Evolutionary conservation across 2,113 vertebrate species (phyloP).

Genomic region (Ctenomys sociabilis): DNA sequence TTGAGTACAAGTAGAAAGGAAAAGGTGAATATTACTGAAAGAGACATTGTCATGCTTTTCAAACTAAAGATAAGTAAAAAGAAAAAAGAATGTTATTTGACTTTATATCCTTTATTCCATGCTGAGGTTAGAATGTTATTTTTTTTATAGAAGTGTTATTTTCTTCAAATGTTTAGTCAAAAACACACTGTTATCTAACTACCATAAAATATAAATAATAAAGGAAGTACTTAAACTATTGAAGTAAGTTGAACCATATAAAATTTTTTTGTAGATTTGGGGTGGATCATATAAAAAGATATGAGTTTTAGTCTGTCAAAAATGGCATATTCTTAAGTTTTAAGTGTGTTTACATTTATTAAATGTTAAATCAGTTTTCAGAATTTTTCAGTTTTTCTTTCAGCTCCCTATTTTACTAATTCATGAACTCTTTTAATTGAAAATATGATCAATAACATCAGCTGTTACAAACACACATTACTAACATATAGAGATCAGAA

Average conservation of each 20-base stretch:
- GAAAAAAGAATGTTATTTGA: slow-evolving; percentile 3
- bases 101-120: background rate
- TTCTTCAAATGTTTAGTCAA: slow-evolving; percentile 43
- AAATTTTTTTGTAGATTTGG: background rate
- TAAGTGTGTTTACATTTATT: background rate
- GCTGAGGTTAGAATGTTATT: background rate
- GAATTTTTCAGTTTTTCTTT: background rate
- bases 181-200: slow-evolving; percentile 45
- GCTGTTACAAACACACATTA: background rate
- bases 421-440: slow-evolving; percentile 11
- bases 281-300: background rate
- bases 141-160: slow-evolving; percentile 9
- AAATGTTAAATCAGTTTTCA: slow-evolving; percentile 26
- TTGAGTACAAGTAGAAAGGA: background rate
- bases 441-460: slow-evolving; percentile 31
- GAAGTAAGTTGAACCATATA: slow-evolving; percentile 24
- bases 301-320: slow-evolving; percentile 25
- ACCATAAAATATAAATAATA: background rate
- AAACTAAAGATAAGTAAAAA: background rate
- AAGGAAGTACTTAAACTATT: slow-evolving; percentile 30
- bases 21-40: background rate
- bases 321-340: slow-evolving; percentile 23
- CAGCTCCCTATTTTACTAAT: background rate
- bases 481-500: slow-evolving; percentile 36
- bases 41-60: background rate